Conservation (phyloP, 2,113 vertebrate species). For the Pluvianellus socialis region DNA sequence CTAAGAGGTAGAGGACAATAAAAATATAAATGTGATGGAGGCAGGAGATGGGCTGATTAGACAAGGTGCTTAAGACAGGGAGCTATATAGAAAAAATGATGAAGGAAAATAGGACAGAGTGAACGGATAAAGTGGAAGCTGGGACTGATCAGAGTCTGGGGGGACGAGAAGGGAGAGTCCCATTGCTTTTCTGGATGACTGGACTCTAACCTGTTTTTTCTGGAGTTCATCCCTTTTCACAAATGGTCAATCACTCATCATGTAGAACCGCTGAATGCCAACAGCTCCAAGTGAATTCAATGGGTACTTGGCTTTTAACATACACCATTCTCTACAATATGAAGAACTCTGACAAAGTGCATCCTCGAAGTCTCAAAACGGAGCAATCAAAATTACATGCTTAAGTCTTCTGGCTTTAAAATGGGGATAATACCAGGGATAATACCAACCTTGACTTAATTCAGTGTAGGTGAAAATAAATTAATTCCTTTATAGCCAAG, state of each 20-base stretch:
- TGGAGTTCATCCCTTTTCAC: neutral
- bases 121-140: neutral
- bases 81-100: neutral
- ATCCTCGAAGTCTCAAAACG: neutral
- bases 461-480: neutral
- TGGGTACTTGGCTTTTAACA: neutral
- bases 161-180: neutral
- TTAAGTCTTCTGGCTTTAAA: neutral
- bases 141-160: neutral
- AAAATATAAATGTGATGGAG: neutral
- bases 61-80: neutral
- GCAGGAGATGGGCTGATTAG: neutral
- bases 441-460: neutral
- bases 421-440: neutral
- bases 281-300: neutral
- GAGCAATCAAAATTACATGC: neutral
- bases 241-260: neutral
- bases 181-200: neutral
- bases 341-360: neutral
- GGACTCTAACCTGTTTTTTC: neutral
- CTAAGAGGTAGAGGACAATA: neutral
- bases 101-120: neutral
- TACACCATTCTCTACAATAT: neutral
- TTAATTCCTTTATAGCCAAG: neutral
- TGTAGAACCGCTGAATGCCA: neutral